A percentile compares a stretch with the other conserved stretches of the same genome.
Evolutionary conservation across 2,113 vertebrate genomes (phyloP).

Genomic region (Grus americana): DNA sequence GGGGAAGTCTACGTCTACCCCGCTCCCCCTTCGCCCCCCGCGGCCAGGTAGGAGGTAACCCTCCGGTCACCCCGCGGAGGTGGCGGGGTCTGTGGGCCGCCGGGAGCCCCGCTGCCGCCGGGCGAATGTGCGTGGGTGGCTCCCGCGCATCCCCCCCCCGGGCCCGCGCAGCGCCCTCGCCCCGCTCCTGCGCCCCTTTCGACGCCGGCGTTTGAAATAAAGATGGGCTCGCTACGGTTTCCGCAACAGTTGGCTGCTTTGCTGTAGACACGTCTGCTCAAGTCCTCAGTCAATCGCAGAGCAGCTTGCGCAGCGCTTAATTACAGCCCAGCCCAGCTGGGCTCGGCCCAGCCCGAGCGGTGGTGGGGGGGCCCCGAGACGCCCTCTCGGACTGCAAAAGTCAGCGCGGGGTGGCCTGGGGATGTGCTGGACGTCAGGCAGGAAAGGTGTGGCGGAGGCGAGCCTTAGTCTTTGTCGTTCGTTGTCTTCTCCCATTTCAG

Average conservation of each 20-base stretch:
- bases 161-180: no score
- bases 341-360: neutral
- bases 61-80: accelerated
- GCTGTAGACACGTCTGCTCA: neutral
- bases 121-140: neutral
- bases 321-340: neutral
- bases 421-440: neutral
- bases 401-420: neutral
- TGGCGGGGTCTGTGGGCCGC: neutral
- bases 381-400: no score
- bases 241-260: neutral
- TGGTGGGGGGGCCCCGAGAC: neutral
- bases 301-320: neutral
- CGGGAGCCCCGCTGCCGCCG: neutral
- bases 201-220: accelerated
- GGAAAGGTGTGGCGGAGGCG: neutral
- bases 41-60: neutral
- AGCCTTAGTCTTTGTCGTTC: accelerated
- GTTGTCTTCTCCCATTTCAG: neutral
- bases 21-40: accelerated
- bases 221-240: neutral
- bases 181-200: accelerated
- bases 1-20: neutral
- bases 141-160: accelerated
- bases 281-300: neutral